Evolutionary conservation across 2,888 invertebrate species (phyloP), one percentile per base, ranked within the genome.

Genomic region (Caenorhabditis japonica): DNA sequence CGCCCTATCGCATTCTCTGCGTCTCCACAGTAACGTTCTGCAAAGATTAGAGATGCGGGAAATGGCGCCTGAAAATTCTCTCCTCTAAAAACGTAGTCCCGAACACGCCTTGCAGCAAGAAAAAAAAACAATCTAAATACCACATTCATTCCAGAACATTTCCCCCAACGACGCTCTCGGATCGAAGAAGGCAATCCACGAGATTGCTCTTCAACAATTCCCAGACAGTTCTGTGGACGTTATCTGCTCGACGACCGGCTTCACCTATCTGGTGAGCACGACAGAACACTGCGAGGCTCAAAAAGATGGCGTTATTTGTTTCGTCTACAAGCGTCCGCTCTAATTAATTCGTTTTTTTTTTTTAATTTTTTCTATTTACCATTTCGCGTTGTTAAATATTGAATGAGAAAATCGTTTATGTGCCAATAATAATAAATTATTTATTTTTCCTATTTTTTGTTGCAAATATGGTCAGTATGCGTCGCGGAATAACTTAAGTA

Each of bases 241-340:
- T 15, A 78, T 80, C 36, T 80, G 80, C 58, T 79, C 79, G n/a
- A 73, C 75, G 15, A 79, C 79, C 5, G 79, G 79, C 10, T 79
- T 79, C 75, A 79, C 79, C 10, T 79, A 79, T 53, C 69, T 79
- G 17, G 80, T 80, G 7, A 76, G 76, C 19, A 80, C 80, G 44
- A 76, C 78, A 8, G 80, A 80, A 38, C 80, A 80, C 61, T 80
- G 80, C 58, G 80, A 80, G 53, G 76, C 80, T 12, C 80, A 80
- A 66, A 75, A 76, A 44, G 80, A 78, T 47, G 76, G 76, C 17
- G 80, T 80, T 49, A 80, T 80, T 43, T 80, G 80, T 46, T 80
- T 80, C 38, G 72, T 76, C 15, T 80, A 80, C 75, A 78, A 78
- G 38, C 55, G 80, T 8, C 76, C 76, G n/a, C 47, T 77, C 33